Base-by-base conservation (phyloP, 2,113 vertebrate species). In the Stomatorhinus ivindoensis region DNA sequence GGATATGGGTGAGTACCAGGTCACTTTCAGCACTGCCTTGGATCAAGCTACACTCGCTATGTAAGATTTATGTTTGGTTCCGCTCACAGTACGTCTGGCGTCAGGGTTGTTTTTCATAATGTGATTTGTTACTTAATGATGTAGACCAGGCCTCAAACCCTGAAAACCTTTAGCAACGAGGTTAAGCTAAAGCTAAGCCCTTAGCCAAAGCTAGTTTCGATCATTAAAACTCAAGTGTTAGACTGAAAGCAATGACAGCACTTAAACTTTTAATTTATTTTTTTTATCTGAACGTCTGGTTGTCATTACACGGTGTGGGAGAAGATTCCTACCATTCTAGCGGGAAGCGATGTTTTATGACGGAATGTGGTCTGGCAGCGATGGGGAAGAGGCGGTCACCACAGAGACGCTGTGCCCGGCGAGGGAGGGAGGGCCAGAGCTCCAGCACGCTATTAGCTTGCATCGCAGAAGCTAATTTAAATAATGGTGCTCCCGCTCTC, bases 261-360 rank as follows among this genome's bases (percentile, higher is more conserved):
- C n/a, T 50, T 27, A 86, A n/a, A 86, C 46, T 17, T 84, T 84
- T 84, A 31, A 15, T 84, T 47, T 13, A 24, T 21, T 84, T 47
- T 24, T 84, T 84, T 84, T 84, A 44, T 44, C 44, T 9, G 24
- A 86, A 21, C 3, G 83, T 27, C 83, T 47, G 83, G 83, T 86
- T 50, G 21, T 86, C 83, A 86, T 86, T 86, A 86, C 48, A 86
- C 83, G 10, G 83, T 31, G 47, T 50, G 83, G 44, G 44, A 86
- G 83, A 50, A 50, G 83, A 86, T 48, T 86, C 83, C 47, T 86
- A 24, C 83, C 83, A 86, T 47, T 86, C 47, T 86, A 50, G 44
- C 48, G 83, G 44, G 35, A 48, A 86, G 44, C 44, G n/a, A 47
- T 48, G 83, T 21, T 86, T n/a, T 50, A 48, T 50, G 47, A 86